phyloP scores from a whole-genome alignment of 2,888 invertebrate species.

The Mystacides longicornis region DNA sequence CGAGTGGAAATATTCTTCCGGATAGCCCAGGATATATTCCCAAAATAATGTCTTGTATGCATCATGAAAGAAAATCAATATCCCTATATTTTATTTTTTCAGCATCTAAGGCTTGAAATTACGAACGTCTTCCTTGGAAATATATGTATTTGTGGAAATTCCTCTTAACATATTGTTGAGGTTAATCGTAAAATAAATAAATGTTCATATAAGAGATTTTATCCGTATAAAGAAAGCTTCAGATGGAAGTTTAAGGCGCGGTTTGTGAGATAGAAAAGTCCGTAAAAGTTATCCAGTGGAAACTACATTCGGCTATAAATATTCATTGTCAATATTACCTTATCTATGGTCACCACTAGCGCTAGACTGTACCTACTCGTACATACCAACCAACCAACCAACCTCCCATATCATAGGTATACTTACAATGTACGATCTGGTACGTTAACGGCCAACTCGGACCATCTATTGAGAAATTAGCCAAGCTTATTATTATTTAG shows the following conservation, averaged over 20 bases:
- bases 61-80: too few relatives aligned
- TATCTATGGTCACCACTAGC: slow-evolving; percentile 15
- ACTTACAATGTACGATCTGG: not conserved
- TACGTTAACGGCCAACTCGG: slow-evolving; percentile 10
- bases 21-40: too few relatives aligned
- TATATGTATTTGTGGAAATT: too few relatives aligned
- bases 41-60: too few relatives aligned
- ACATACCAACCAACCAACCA: not conserved
- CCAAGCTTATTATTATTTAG: slow-evolving; percentile 12
- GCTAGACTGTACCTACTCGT: too few relatives aligned
- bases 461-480: slow-evolving; percentile 22
- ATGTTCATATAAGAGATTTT: not conserved
- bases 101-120: too few relatives aligned
- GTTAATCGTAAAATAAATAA: not conserved
- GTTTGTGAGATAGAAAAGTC: not conserved
- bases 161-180: not conserved
- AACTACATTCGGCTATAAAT: slow-evolving; percentile 20
- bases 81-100: too few relatives aligned
- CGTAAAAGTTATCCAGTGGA: not conserved
- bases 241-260: not conserved
- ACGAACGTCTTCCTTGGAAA: too few relatives aligned
- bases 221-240: not conserved
- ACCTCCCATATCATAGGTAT: not conserved
- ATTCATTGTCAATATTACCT: slow-evolving; percentile 21
- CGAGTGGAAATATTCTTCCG: too few relatives aligned